Evolutionary conservation across 2,797 vertebrate species (phyloP).

Genomic region (Myripristis jacobus): DNA sequence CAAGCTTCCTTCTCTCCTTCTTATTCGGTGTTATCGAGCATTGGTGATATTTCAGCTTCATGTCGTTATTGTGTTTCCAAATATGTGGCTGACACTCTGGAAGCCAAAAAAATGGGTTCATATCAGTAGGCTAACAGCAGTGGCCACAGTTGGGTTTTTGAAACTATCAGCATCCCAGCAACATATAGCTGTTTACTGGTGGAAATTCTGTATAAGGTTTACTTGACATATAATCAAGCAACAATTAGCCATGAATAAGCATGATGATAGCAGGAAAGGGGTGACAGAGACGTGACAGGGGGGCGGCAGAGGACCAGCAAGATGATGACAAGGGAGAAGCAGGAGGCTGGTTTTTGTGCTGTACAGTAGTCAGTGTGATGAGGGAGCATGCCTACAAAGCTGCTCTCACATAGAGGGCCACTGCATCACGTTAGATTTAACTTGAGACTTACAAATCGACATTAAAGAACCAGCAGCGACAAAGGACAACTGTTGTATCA

Average conservation of each 20-base stretch:
- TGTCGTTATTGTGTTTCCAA: slow-evolving; percentile 16
- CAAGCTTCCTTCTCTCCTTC: slow-evolving; percentile 16
- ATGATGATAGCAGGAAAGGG: slow-evolving; percentile 48
- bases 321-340: slow-evolving; percentile 44
- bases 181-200: not conserved
- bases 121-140: slow-evolving; percentile 42
- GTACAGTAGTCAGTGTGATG: slow-evolving; percentile 57
- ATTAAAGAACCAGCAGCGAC: no score
- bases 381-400: slow-evolving; percentile 63
- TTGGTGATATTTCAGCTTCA: not conserved
- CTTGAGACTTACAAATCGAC: slow-evolving; percentile 25
- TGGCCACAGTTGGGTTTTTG: not conserved
- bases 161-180: not conserved
- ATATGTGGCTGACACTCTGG: slow-evolving; percentile 12
- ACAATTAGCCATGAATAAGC: slow-evolving; percentile 56
- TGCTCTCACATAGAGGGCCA: slow-evolving; percentile 39
- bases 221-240: slow-evolving; percentile 71
- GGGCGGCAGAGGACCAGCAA: slow-evolving; percentile 55
- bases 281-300: slow-evolving; percentile 56
- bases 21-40: not conserved
- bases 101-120: slow-evolving; percentile 50
- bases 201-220: not conserved
- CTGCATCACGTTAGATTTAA: slow-evolving; percentile 11
- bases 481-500: no score
- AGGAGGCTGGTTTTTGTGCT: slow-evolving; percentile 40